Percentiles rank a stretch among this genome's conserved stretches.
These are phyloP conservation scores for Leptinotarsa lineolata DNA, from an alignment of 1,140 invertebrate species.

Conservation along the genomic window DNA sequence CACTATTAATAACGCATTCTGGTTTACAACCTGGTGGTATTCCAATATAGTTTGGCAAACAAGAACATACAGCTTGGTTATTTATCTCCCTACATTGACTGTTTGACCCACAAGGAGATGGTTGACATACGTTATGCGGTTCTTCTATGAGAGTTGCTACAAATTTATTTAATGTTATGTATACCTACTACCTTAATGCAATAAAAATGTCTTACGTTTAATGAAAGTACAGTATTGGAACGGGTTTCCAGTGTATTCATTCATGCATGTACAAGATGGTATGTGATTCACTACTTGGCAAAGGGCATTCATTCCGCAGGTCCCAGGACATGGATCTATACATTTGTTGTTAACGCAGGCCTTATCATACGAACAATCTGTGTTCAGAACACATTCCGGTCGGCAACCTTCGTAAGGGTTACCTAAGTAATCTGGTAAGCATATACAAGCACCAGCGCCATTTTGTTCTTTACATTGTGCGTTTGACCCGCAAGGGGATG, in stretches of 20 bases:
- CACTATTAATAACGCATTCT: slow-evolving; percentile 81
- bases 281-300: slow-evolving; percentile 76
- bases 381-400: slow-evolving; percentile 73
- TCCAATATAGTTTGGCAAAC: slow-evolving; percentile 67
- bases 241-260: slow-evolving; percentile 73
- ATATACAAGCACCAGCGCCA: slow-evolving; percentile 69
- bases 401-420: slow-evolving; percentile 74
- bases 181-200: not conserved
- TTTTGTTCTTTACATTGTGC: slow-evolving; percentile 70
- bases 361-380: slow-evolving; percentile 72
- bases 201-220: slow-evolving; percentile 41
- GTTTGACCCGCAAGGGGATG: slow-evolving; percentile 76
- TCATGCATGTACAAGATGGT: slow-evolving; percentile 71
- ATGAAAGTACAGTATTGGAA: slow-evolving; percentile 60
- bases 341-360: slow-evolving; percentile 78
- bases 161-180: slow-evolving; percentile 56
- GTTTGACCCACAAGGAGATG: slow-evolving; percentile 69
- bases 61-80: slow-evolving; percentile 64
- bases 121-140: slow-evolving; percentile 63
- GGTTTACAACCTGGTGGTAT: slow-evolving; percentile 74
- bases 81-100: slow-evolving; percentile 64
- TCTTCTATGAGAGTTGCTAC: slow-evolving; percentile 59
- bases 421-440: slow-evolving; percentile 64
- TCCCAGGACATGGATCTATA: slow-evolving; percentile 75
- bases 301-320: slow-evolving; percentile 74